Evolutionary conservation across 2,797 vertebrate species (phyloP).

Genomic region (Chromobotia macracanthus): DNA sequence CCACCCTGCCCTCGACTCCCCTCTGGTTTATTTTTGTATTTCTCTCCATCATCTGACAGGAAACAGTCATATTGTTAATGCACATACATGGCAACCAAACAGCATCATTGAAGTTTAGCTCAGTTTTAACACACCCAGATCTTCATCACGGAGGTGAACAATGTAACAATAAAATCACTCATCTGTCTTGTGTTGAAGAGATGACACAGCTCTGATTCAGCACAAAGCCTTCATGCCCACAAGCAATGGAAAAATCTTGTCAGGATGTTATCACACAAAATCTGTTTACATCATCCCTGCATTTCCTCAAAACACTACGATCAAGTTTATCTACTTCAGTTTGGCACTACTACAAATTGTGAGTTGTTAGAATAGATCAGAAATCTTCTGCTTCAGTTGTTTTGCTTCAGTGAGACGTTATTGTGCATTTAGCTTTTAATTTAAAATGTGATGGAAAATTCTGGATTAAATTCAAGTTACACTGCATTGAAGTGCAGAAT

Average conservation of each 20-base stretch:
- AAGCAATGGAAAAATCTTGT: conserved; percentile 18
- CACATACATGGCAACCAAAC: conserved; percentile 40
- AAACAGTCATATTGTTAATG: conserved; percentile 10
- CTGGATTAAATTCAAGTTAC: neutral
- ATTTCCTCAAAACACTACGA: neutral
- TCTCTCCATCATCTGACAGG: neutral
- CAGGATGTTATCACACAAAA: neutral
- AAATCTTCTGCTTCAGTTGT: neutral
- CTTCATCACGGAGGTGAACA: neutral
- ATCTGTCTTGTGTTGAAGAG: neutral
- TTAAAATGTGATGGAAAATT: neutral
- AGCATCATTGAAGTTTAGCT: conserved; percentile 10
- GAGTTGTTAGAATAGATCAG: neutral
- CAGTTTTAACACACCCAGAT: conserved; percentile 16
- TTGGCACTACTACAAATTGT: neutral
- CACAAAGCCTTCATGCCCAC: conserved; percentile 6
- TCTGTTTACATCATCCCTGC: neutral
- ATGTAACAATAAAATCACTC: neutral
- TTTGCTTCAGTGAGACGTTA: neutral
- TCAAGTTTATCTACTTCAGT: neutral
- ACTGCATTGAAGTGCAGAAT: neutral
- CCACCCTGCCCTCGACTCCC: conserved; percentile 4
- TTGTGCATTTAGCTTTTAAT: neutral
- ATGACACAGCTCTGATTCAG: conserved; percentile 29
- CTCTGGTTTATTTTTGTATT: conserved; percentile 40